Evolutionary conservation across 2,113 vertebrate genomes (phyloP), one percentile per base, ranked within the genome.

Genomic region (Pteruthius melanotis): DNA sequence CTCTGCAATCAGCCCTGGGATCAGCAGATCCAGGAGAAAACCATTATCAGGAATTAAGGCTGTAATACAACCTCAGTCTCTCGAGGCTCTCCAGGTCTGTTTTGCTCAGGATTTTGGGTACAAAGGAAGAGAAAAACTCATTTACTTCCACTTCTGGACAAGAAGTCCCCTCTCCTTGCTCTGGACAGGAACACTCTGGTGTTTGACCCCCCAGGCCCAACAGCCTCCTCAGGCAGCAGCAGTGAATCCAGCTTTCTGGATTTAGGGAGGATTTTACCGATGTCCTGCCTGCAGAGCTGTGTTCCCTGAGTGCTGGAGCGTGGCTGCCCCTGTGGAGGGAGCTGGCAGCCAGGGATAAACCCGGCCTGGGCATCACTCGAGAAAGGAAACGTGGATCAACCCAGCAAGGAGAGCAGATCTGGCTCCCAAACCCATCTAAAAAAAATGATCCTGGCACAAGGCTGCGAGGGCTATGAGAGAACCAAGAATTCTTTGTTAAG

Each of bases 211-310:
- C 11, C 59, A 80, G 79, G 9, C 59, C 82, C 91, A 85, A 13
- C 49, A 49, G 70, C 79, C 74, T 80, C 84, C 85, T 76, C 74
- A 93, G 93, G 60, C 87, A 81, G 92, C 84, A 89, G 93, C 72
- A 87, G 64, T 4, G 26, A 63, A 47, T 30, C 15, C n/a, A 14
- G 3, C 5, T 24, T 22, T 49, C 21, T 23, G 13, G 16, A 14
- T 42, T 74, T 50, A 16, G 74, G 33, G 30, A 18, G 26, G 52
- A 15, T 60, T 89, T 75, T 60, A 15, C 7, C 13, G 0, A 2
- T 13, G 37, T 64, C 30, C 40, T 47, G 27, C 44, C 39, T 1
- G 9, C 2, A 39, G 21, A 52, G 19, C 24, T 70, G 56, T 39
- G 39, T 19, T 69, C 15, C 18, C 66, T 3, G 2, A 2, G 2